Conservation (phyloP, 2,113 vertebrate genomes). For the Euleptes europaea region DNA sequence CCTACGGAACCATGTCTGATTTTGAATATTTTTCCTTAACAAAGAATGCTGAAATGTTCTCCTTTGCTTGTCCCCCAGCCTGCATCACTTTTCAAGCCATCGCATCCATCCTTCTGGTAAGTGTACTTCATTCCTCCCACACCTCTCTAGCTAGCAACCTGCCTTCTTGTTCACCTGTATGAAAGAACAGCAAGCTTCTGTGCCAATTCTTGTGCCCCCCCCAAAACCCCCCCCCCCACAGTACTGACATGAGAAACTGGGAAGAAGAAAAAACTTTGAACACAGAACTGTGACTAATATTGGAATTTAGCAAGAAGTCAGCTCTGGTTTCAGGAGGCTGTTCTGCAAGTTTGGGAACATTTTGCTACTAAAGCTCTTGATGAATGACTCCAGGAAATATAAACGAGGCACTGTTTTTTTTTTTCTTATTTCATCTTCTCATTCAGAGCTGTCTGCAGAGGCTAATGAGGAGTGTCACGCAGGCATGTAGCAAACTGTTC, state of each 20-base stretch:
- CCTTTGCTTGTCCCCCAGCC: slow-evolving; percentile 59
- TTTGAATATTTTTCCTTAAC: slow-evolving; percentile 69
- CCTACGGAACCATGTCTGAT: slow-evolving; percentile 57
- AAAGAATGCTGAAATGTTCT: slow-evolving; percentile 68
- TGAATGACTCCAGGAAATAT: slow-evolving; percentile 86
- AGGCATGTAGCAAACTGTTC: slow-evolving; percentile 82
- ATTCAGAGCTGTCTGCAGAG: slow-evolving; percentile 81
- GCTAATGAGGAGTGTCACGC: slow-evolving; percentile 84
- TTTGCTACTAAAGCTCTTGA: slow-evolving; percentile 86
- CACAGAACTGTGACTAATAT: slow-evolving; percentile 93
- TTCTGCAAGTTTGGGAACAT: slow-evolving; percentile 86
- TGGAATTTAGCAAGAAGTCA: slow-evolving; percentile 99
- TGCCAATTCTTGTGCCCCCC: not conserved
- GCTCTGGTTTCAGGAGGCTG: slow-evolving; percentile 92
- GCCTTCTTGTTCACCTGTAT: slow-evolving; percentile 55
- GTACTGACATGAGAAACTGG: slow-evolving; percentile 73
- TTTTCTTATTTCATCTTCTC: slow-evolving; percentile 74
- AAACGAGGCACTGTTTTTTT: slow-evolving; percentile 38
- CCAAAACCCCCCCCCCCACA: slow-evolving; percentile 42
- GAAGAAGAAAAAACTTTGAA: slow-evolving; percentile 67
- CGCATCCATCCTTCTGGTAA: slow-evolving; percentile 56
- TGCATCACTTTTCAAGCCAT: slow-evolving; percentile 52
- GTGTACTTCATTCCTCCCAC: slow-evolving; percentile 39
- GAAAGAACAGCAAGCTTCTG: slow-evolving; percentile 42
- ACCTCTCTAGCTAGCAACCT: not conserved